Base-by-base conservation (phyloP, 2,888 invertebrate species). In the Meloe dianella region DNA sequence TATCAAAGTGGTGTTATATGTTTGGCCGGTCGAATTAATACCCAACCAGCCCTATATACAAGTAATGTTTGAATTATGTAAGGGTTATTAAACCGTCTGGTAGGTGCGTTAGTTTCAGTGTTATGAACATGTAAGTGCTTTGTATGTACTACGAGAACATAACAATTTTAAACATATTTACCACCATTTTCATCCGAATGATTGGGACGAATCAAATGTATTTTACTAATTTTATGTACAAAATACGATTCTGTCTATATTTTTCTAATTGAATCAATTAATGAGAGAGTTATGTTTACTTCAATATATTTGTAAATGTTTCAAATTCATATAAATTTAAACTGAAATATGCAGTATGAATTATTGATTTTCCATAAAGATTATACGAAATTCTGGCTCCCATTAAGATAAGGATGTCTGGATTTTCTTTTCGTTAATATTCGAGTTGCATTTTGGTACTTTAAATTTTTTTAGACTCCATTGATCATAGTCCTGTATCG, bases 21-120 rank as follows among this genome's bases (percentile, higher is more conserved):
- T 54, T 24, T 14, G 5, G 24, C 12, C 24, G 17, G 22, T 24
- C 4, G 24, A 24, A 54, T 54, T 24, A 24, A 61, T 61, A 38
- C n/a, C 66, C 65, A 38, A n/a, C 66, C 64, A 60, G 60, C 61
- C 30, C n/a, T n/a, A n/a, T 57, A 63, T 56, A 35, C 29, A 57
- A 60, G 60, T 69, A 69, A 69, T 69, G 66, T 61, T 22, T 22
- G 62, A 66, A 47, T 69, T 69, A 69, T 69, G 69, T 66, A 27
- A 60, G 66, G 64, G 69, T 66, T 69, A 69, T 69, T 69, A 69
- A 69, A 69, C 60, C 65, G 66, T 69, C 69, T 69, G 64, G 35
- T 56, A 63, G 54, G 68, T 61, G 56, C 57, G 54, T 61, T 59
- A 56, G 56, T 30, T 65, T 47, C 29, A n/a, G 30, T 54, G 58